Percentiles rank a stretch among this genome's conserved stretches.
These are phyloP conservation scores for Atta texana DNA, from an alignment of 1,140 invertebrate genomes.

Conservation along the genomic window DNA sequence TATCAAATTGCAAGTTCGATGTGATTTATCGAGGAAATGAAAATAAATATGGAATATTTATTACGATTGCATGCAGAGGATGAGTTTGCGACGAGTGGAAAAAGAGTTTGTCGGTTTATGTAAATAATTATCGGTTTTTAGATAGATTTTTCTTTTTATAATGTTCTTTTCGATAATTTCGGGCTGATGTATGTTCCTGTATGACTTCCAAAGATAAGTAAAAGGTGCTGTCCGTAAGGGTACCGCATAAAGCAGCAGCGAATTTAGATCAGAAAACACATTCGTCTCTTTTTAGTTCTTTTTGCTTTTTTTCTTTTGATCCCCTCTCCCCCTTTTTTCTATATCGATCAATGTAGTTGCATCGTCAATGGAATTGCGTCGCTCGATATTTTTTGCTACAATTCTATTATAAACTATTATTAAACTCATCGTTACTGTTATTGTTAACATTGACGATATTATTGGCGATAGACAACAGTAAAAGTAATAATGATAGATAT, in stretches of 20 bases:
- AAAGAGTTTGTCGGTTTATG: slow-evolving; percentile 15
- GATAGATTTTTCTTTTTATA: slow-evolving; percentile 12
- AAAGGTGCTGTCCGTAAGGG: slow-evolving; percentile 62
- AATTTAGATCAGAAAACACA: slow-evolving; percentile 20
- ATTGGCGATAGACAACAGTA: slow-evolving; percentile 27
- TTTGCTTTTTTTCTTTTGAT: neutral
- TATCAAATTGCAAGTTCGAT: slow-evolving; percentile 11
- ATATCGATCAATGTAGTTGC: slow-evolving; percentile 12
- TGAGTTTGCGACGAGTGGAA: neutral
- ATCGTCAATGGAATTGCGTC: slow-evolving; percentile 18
- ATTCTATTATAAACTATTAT: slow-evolving; percentile 49
- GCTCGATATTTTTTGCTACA: slow-evolving; percentile 53
- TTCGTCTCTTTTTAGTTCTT: slow-evolving; percentile 25
- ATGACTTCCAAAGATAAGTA: slow-evolving; percentile 68
- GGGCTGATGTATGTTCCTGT: slow-evolving; percentile 69
- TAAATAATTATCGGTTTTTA: slow-evolving; percentile 25
- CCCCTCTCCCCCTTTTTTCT: slow-evolving; percentile 13
- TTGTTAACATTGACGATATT: slow-evolving; percentile 70
- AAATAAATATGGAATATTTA: neutral
- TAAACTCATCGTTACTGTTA: slow-evolving; percentile 65
- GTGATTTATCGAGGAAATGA: slow-evolving; percentile 40
- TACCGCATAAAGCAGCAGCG: neutral
- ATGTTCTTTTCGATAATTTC: slow-evolving; percentile 52
- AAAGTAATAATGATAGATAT: slow-evolving; percentile 42
- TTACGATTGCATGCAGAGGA: neutral